Percentiles rank a stretch among this genome's conserved stretches.
These are phyloP conservation scores for Perca schrenkii DNA, from an alignment of 2,113 vertebrate genomes.

Conservation along the genomic window DNA sequence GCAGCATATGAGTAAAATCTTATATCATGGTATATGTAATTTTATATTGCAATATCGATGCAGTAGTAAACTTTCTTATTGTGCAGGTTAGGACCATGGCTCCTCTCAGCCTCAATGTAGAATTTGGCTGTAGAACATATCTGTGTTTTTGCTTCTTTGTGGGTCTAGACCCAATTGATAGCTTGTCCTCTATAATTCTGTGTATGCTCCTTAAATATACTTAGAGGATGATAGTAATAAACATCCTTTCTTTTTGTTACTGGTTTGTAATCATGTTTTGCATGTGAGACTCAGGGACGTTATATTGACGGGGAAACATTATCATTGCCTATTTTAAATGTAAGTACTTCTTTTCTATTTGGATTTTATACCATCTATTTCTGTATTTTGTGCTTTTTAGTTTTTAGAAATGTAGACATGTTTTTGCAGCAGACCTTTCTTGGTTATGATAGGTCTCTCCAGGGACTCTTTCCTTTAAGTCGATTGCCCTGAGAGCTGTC, in stretches of 20 bases:
- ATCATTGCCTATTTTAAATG: background rate
- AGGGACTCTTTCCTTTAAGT: background rate
- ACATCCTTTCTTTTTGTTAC: background rate
- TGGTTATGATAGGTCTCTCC: background rate
- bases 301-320: background rate
- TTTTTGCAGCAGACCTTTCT: background rate
- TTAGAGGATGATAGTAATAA: background rate
- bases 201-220: background rate
- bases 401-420: background rate
- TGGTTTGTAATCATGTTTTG: background rate
- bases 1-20: too few species aligned
- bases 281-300: background rate
- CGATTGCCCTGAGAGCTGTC: background rate
- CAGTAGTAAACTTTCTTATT: too few species aligned
- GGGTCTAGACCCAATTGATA: background rate
- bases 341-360: background rate
- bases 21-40: too few species aligned
- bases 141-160: background rate
- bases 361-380: background rate
- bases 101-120: background rate
- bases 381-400: background rate
- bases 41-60: too few species aligned
- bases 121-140: background rate
- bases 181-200: background rate
- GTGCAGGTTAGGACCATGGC: background rate